A percentile compares a stretch with the other conserved stretches of the same genome.
Evolutionary conservation across 2,797 vertebrate species (phyloP).

Genomic region (Micromesistius poutassou): DNA sequence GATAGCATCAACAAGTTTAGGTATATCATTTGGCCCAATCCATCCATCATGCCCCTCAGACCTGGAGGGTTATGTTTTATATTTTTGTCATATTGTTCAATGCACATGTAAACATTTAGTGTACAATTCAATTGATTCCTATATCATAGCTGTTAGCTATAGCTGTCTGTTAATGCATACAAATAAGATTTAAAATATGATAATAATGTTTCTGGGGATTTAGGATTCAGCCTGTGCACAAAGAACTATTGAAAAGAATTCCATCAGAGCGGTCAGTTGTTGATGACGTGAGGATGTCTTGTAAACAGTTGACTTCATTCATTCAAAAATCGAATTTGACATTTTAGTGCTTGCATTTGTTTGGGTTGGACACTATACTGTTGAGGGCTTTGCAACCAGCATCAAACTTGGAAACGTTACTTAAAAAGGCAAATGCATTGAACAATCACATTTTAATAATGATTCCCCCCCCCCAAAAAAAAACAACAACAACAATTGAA

Average conservation of each 20-base stretch:
- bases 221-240: not conserved
- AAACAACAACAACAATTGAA: no score
- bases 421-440: not conserved
- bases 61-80: no score
- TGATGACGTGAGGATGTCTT: no score
- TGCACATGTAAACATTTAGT: no score
- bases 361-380: not conserved
- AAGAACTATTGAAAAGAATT: not conserved
- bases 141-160: not conserved
- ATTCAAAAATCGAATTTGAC: not conserved
- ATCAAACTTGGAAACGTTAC: not conserved
- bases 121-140: no score
- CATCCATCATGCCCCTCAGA: not conserved
- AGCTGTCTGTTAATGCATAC: not conserved
- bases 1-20: not conserved
- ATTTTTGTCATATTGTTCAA: no score
- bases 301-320: no score
- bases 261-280: not conserved
- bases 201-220: not conserved
- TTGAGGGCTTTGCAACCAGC: not conserved
- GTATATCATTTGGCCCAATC: not conserved
- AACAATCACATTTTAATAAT: no score
- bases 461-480: no score
- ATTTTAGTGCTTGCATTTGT: not conserved
- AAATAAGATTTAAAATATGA: not conserved